phyloP scores from a whole-genome alignment of 2,888 invertebrate species.

The Eilema depressum region DNA sequence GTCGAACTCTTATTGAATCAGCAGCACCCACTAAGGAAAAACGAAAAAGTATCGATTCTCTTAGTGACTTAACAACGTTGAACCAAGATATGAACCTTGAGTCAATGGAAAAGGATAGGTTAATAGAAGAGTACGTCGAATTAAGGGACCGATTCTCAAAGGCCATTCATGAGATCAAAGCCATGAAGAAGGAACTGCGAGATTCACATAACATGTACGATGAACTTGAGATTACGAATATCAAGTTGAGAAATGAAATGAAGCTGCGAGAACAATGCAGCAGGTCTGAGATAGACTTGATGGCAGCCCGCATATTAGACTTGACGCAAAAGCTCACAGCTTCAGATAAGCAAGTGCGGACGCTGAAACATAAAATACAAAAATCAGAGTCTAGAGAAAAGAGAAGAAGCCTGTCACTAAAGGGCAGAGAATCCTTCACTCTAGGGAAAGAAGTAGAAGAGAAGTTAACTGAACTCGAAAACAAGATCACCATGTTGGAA shows the following conservation, averaged over 20 bases:
- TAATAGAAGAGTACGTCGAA: constrained; percentile 94
- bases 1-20: constrained; percentile 82
- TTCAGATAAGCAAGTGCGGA: constrained; percentile 93
- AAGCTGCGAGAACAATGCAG: constrained; percentile 89
- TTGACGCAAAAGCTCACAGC: constrained; percentile 93
- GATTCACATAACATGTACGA: constrained; percentile 94
- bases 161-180: constrained; percentile 93
- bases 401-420: constrained; percentile 93
- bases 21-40: constrained; percentile 82
- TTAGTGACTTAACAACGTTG: constrained; percentile 93
- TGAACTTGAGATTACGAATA: constrained; percentile 92
- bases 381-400: constrained; percentile 93
- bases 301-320: constrained; percentile 94
- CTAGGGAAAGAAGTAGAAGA: constrained; percentile 94
- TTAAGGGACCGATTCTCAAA: constrained; percentile 92
- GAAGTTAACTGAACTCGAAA: constrained; percentile 93
- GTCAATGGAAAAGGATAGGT: constrained; percentile 90
- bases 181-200: constrained; percentile 93
- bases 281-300: constrained; percentile 91
- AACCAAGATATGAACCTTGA: constrained; percentile 92
- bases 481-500: constrained; percentile 91
- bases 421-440: constrained; percentile 93
- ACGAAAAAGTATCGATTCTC: constrained; percentile 91
- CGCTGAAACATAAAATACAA: constrained; percentile 92
- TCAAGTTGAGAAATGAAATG: constrained; percentile 91